Conservation (phyloP, 2,888 invertebrate genomes). For the Drepanosiphum platanoidis region DNA sequence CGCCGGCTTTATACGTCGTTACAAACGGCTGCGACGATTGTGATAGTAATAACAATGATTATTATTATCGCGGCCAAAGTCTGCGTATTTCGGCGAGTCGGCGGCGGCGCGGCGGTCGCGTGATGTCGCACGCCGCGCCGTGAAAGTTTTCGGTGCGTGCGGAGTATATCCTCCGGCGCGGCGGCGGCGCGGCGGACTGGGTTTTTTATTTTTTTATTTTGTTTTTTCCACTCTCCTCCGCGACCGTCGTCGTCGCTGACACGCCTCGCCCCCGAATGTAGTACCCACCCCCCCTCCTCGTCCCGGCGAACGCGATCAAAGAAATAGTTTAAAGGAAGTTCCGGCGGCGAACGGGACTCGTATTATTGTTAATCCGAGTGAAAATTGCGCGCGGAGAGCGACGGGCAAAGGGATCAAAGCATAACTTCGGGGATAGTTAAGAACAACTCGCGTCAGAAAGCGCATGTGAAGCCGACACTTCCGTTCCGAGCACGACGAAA, state of each 20-base stretch:
- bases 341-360: not conserved
- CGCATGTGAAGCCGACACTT: constrained; percentile 14
- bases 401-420: constrained; percentile 28
- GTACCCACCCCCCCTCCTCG: too few species aligned
- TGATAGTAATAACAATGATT: too few species aligned
- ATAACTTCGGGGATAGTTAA: constrained; percentile 30
- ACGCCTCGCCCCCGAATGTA: not conserved
- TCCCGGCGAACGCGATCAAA: constrained; percentile 28
- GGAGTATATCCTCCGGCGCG: not conserved
- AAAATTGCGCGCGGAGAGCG: not conserved
- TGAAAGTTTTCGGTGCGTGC: not conserved
- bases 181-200: not conserved
- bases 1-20: too few species aligned
- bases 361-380: constrained; percentile 45
- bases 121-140: not conserved
- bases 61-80: not conserved
- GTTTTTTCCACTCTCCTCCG: not conserved
- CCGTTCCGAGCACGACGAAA: constrained; percentile 33
- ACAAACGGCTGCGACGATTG: too few species aligned
- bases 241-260: not conserved
- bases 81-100: too few species aligned
- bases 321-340: constrained; percentile 46
- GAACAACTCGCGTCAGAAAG: constrained; percentile 44
- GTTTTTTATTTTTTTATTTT: too few species aligned
- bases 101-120: not conserved